These are phyloP conservation scores for Spodoptera exigua DNA, from an alignment of 2,888 invertebrate genomes.

Conservation along the genomic window DNA sequence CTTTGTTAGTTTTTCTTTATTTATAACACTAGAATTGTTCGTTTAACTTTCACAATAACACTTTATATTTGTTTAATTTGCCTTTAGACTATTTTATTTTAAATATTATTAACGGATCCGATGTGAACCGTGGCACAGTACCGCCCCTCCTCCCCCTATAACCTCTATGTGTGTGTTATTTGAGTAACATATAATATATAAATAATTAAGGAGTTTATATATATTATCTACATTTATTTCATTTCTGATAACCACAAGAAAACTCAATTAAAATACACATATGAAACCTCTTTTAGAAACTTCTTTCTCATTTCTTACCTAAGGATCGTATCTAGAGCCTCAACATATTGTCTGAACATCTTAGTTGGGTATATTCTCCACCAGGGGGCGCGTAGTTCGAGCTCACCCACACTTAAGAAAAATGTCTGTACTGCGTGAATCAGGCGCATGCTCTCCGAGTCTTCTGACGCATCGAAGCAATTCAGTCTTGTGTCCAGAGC, in stretches of 20 bases:
- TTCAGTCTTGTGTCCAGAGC: conserved; percentile 91
- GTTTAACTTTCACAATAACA: not conserved
- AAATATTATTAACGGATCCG: not conserved
- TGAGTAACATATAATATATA: too few species aligned
- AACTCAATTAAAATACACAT: too few species aligned
- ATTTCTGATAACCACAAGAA: too few species aligned
- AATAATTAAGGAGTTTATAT: too few species aligned
- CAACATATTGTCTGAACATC: conserved; percentile 90
- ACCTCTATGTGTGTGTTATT: too few species aligned
- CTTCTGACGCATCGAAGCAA: conserved; percentile 88
- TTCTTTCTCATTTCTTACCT: conserved; percentile 78
- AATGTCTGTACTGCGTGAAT: conserved; percentile 92
- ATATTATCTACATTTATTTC: too few species aligned
- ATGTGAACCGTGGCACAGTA: not conserved
- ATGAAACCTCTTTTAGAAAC: too few species aligned
- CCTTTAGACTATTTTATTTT: not conserved
- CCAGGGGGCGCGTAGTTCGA: conserved; percentile 91
- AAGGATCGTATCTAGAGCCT: conserved; percentile 91
- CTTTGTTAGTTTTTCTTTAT: too few species aligned
- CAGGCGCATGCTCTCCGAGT: conserved; percentile 90
- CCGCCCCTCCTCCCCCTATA: too few species aligned
- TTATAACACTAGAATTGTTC: too few species aligned
- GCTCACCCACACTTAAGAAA: conserved; percentile 90
- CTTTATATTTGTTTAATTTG: not conserved
- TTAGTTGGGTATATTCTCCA: conserved; percentile 91